phyloP scores from a whole-genome alignment of 1,140 invertebrate genomes.

The Hycleus cichorii region DNA sequence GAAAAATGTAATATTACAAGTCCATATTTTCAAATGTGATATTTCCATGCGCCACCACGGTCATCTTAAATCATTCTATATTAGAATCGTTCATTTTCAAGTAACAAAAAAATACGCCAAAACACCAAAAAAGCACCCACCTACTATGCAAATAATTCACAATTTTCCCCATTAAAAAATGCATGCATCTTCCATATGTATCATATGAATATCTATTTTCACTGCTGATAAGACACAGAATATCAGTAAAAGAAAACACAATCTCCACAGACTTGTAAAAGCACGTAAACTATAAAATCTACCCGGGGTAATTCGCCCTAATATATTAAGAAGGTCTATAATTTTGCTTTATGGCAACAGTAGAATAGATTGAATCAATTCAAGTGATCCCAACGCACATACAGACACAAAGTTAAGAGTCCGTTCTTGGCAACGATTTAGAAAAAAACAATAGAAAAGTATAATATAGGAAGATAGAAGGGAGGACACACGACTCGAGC shows the following conservation, averaged over 20 bases:
- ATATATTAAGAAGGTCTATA: constrained; percentile 28
- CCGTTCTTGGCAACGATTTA: constrained; percentile 19
- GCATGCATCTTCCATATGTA: too few species aligned
- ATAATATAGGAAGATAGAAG: too few species aligned
- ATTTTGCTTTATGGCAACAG: constrained; percentile 26
- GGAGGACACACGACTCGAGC: constrained; percentile 12
- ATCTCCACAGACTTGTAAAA: too few species aligned
- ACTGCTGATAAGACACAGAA: too few species aligned
- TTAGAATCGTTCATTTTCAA: constrained; percentile 5
- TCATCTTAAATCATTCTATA: constrained; percentile 10
- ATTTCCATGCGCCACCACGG: constrained; percentile 1
- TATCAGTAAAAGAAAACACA: too few species aligned
- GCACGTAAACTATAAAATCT: too few species aligned
- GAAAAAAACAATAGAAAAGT: constrained; percentile 23
- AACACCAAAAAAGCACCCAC: too few species aligned
- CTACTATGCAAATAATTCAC: too few species aligned
- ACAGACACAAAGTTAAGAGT: constrained; percentile 20
- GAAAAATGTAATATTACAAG: constrained; percentile 7
- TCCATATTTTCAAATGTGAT: constrained; percentile 4
- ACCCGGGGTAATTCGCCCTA: constrained; percentile 20
- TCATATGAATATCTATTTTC: too few species aligned
- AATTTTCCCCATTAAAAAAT: too few species aligned
- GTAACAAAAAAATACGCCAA: too few species aligned
- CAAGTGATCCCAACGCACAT: constrained; percentile 15
- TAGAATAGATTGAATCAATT: constrained; percentile 30